Evolutionary conservation across 2,888 invertebrate genomes (phyloP).

Genomic region (Pherbina coryleti): DNA sequence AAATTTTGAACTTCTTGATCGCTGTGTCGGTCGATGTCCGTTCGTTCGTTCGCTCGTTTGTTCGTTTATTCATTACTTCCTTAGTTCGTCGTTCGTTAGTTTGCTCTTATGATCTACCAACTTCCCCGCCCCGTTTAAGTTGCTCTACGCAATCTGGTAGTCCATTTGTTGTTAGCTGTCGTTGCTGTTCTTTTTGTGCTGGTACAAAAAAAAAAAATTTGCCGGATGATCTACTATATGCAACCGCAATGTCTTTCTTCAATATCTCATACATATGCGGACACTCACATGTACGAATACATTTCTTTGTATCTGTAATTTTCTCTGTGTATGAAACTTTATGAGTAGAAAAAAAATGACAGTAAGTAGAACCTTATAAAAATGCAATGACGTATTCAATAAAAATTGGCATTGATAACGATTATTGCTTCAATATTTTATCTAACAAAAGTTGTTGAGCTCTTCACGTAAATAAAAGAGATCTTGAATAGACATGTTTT

Average conservation of each 20-base stretch:
- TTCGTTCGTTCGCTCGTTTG: neutral
- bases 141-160: neutral
- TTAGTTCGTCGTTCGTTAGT: neutral
- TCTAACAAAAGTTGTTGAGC: no score
- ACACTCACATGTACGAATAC: no score
- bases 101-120: neutral
- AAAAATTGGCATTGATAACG: no score
- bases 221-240: neutral
- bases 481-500: no score
- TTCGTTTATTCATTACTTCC: neutral
- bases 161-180: neutral
- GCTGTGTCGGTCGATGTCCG: conserved; percentile 29
- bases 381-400: no score
- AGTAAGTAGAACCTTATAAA: no score
- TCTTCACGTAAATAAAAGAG: no score
- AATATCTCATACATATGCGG: no score
- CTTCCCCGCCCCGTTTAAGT: neutral
- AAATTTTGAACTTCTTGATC: conserved; percentile 36
- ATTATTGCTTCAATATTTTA: no score
- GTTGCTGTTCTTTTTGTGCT: neutral
- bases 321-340: neutral
- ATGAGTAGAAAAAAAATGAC: neutral
- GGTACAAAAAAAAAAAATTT: neutral
- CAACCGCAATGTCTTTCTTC: neutral
- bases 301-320: no score